Base-by-base conservation (phyloP, 2,113 vertebrate genomes). In the Etia nguti region DNA sequence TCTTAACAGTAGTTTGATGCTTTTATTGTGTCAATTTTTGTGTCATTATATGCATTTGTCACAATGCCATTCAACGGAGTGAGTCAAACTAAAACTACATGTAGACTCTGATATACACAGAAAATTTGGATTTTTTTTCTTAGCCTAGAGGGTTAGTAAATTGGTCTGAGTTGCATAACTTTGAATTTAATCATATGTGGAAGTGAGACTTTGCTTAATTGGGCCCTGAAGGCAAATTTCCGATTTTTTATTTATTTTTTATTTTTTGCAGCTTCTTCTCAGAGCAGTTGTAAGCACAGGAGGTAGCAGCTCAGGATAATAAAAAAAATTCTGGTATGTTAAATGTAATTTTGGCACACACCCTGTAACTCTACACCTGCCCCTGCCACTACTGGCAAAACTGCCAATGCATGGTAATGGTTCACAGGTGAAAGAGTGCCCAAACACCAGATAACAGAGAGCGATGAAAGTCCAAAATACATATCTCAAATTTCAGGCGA, bases 201-300 rank as follows among this genome's bases (percentile, higher is more conserved):
- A 73, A 79, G 59, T 84, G 9, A 84, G 68, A 62, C 79, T 55
- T 18, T 56, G 22, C 16, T 60, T 88, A 90, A 94, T 90, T 91
- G 84, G 89, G 62, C 86, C 90, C 90, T 87, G 13, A 82, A 89
- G 90, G 59, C 54, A 88, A 80, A 62, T 48, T 84, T 18, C 31
- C 24, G 55, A 50, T 57, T 68, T 56, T 48, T 29, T 16, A 48
- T 54, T 55, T 24, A 6, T 43, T 70, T 41, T 18, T 26, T 2
- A 15, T 70, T 43, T 41, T 73, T 46, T 73, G 6, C 12, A 31
- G 22, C 70, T 50, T 77, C 26, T 77, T 77, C 73, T 31, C 46
- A 77, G 26, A 6, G 18, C 41, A 34, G 26, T 6, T 52, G 46
- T 41, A 80, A 22, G 12, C 65, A 15, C 36, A 62, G 16, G 26